Conservation (phyloP, 1,140 invertebrate genomes). For the Hypothenemus hampei region DNA sequence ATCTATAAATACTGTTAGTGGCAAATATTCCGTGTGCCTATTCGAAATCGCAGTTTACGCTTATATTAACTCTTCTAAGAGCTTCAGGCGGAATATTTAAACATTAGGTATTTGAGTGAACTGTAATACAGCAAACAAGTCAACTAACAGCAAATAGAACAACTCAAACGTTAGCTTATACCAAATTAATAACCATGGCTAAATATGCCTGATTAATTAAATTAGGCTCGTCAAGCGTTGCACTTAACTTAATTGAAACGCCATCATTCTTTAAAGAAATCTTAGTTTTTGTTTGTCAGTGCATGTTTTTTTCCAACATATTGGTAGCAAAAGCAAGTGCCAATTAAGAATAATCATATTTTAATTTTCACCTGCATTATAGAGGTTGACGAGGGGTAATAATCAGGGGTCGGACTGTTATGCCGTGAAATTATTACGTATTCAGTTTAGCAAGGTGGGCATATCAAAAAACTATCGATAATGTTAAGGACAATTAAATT, state of each 20-base stretch:
- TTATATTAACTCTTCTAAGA: no score
- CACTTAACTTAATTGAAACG: background rate
- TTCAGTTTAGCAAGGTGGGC: slow-evolving; percentile 17
- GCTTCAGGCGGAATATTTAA: no score
- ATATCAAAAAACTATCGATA: slow-evolving; percentile 17
- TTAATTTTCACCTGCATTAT: background rate
- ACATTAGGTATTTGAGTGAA: no score
- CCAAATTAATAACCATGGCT: slow-evolving; percentile 1
- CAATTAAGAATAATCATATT: no score
- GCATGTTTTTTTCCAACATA: no score
- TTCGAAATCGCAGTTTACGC: no score
- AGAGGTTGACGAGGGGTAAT: background rate
- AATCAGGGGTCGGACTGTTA: background rate
- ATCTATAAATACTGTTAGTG: no score
- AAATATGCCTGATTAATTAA: slow-evolving; percentile 3
- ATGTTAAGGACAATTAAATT: slow-evolving; percentile 23
- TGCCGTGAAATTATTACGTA: slow-evolving; percentile 14
- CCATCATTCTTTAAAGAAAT: background rate
- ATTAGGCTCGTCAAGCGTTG: background rate
- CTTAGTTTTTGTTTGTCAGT: no score
- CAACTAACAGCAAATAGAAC: slow-evolving; percentile 3
- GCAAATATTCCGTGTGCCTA: no score
- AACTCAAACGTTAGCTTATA: background rate
- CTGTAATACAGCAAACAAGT: background rate
- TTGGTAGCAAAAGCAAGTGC: no score